Evolutionary conservation across 2,113 vertebrate species (phyloP), one percentile per base, ranked within the genome.

Genomic region (Phalacrocorax aristotelis): DNA sequence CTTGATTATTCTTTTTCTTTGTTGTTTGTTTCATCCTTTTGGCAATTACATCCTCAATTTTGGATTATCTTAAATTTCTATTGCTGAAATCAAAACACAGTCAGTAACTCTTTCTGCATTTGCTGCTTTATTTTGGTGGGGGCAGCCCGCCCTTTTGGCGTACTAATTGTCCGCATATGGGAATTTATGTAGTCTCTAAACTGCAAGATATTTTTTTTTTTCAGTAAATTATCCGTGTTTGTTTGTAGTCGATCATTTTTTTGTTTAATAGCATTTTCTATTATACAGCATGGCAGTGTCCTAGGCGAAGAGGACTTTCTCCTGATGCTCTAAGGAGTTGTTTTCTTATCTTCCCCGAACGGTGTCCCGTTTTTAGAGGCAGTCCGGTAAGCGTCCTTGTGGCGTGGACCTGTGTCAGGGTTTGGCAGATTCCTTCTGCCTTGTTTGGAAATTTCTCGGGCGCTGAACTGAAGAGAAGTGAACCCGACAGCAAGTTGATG

Each of bases 11-110:
- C 83, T 94, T 91, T 89, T 91, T 87, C 46, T 84, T 32, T 83
- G 55, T 69, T 95, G 76, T 78, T 81, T 95, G 60, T 85, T 93
- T 96, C 62, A 85, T 95, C 85, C 79, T 88, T 92, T 93, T 93
- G 82, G 75, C 93, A 88, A 83, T 90, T 93, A 76, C 80, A 78
- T 76, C 72, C 76, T 89, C 64, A 62, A 7, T 82, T 95, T 84
- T 76, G 64, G 61, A 89, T 91, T 91, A 61, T 79, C 91, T 95
- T 90, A 48, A 77, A 80, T 92, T 88, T 92, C 52, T 89, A 6
- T 95, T 86, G 66, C 84, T 91, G 11, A 83, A 95, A 92, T 62
- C 64, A 78, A 94, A 90, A 83, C 78, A 60, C 5, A 81, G 26
- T 72, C 76, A 58, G n/a, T 62, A 87, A 83, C 66, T 0, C 77